These are phyloP conservation scores for Notothenia coriiceps DNA, from an alignment of 2,113 vertebrate genomes.

Conservation along the genomic window DNA sequence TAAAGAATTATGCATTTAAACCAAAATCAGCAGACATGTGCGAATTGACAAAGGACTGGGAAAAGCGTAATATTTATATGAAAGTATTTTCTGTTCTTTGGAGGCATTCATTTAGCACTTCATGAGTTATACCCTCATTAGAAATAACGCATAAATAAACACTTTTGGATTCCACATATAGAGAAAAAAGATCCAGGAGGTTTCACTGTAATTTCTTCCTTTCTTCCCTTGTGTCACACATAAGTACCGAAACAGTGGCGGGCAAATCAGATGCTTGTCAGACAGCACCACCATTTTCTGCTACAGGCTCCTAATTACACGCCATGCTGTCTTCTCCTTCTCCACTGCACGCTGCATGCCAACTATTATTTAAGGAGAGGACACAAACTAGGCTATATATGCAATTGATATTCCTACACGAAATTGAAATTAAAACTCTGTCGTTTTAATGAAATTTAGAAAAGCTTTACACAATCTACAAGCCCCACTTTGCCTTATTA, in stretches of 20 bases:
- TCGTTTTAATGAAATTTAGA: neutral
- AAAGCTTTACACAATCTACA: neutral
- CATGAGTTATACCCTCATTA: neutral
- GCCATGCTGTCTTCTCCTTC: neutral
- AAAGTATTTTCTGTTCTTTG: neutral
- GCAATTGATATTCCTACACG: too few relatives aligned
- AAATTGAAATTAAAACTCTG: neutral
- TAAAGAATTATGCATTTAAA: neutral
- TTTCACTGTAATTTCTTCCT: conserved; percentile 23
- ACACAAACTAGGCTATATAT: too few relatives aligned
- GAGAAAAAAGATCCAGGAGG: neutral
- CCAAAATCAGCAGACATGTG: too few relatives aligned
- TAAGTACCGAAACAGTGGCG: conserved; percentile 71
- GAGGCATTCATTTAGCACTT: neutral
- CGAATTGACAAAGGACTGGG: neutral
- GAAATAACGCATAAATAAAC: too few relatives aligned
- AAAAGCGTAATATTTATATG: neutral
- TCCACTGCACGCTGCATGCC: neutral
- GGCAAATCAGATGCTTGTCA: conserved; percentile 69
- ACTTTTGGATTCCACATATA: neutral
- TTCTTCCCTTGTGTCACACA: conserved; percentile 67
- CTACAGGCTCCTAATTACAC: conserved; percentile 57
- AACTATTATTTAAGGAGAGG: neutral
- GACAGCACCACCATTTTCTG: conserved; percentile 69
- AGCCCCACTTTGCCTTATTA: neutral